Base-by-base conservation (phyloP, 2,888 invertebrate species). In the Cantharis rufa region DNA sequence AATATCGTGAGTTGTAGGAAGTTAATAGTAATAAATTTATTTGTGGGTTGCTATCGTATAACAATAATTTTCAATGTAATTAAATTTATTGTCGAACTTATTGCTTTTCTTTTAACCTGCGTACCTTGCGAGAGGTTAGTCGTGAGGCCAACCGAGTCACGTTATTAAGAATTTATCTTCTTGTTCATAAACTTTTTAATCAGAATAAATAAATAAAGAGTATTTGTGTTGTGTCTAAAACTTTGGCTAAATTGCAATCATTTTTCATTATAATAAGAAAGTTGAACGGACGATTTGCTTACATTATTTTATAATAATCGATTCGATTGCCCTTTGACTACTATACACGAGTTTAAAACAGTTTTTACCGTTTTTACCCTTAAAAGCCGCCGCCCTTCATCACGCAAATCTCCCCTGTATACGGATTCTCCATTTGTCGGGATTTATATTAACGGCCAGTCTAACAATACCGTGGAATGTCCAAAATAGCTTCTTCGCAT, bases 71-170 rank as follows among this genome's bases (percentile, higher is more conserved):
- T 66, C 64, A 66, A 66, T 64, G 62, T 70, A 74, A 74, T 70
- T 74, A 74, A 74, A 74, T 74, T 74, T 74, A 74, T 74, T 74
- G 48, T 28, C 63, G 69, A 70, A 21, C 32, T 64, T 73, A 66
- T 66, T 66, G 64, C 64, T 70, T 70, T 69, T 74, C 74, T 70
- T 74, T 74, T 74, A 66, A 66, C 64, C 64, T 66, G 64, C 64
- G 64, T 66, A 66, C 64, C 24, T 66, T 66, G 24, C 64, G 24
- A 66, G 24, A 66, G 64, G 64, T 66, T 66, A 66, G 24, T 66
- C 64, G 64, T 66, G 64, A 66, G 71, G 71, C 28, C 71, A 71
- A 62, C 63, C 71, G 63, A 62, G 71, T 71, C 71, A 64, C 71
- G 71, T 71, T 71, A 71, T 71, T 71, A 64, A 71, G 62, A 71